Base-by-base conservation (phyloP, 2,113 vertebrate genomes). In the Scortum barcoo region DNA sequence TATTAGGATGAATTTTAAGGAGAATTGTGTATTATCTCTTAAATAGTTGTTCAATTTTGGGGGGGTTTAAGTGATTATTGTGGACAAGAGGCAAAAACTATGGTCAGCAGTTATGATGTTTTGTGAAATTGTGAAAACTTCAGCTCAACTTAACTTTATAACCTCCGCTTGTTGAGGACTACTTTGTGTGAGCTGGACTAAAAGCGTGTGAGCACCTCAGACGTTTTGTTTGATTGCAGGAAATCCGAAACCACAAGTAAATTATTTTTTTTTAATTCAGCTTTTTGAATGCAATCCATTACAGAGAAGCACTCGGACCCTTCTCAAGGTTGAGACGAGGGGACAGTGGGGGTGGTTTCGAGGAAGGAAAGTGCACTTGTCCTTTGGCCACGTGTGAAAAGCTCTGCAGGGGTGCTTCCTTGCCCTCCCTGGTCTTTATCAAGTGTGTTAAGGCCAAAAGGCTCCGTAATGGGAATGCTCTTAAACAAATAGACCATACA, bases 391-490 rank as follows among this genome's bases (percentile, higher is more conserved):
- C 74, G 86, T 93, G 93, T 93, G 94, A 95, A 95, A 92, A 88
- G 86, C 93, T 88, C 93, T 28, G 81, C 89, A 89, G 94, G 95
- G 92, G 93, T 84, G 92, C 93, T 93, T 95, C 94, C 93, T 94
- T 58, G 7, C 63, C 81, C 88, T 91, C 76, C 81, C 76, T 82
- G 82, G 66, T 92, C 92, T 93, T 94, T 93, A 94, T 94, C 91
- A 92, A 89, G 89, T 92, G 89, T 91, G 82, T 94, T 94, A 91
- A 89, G 76, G 92, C 92, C 95, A 95, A 95, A 95, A 95, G 94
- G 91, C 88, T 85, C 87, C 85, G 88, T 91, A 91, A 93, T 90
- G 85, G 90, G 90, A 91, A 80, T 91, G 69, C 62, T 75, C 90
- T 87, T 91, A 89, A 93, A 92, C 91, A 94, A 95, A 93, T 92